phyloP scores from a whole-genome alignment of 2,797 vertebrate species.

The Craterocephalus amniculus region DNA sequence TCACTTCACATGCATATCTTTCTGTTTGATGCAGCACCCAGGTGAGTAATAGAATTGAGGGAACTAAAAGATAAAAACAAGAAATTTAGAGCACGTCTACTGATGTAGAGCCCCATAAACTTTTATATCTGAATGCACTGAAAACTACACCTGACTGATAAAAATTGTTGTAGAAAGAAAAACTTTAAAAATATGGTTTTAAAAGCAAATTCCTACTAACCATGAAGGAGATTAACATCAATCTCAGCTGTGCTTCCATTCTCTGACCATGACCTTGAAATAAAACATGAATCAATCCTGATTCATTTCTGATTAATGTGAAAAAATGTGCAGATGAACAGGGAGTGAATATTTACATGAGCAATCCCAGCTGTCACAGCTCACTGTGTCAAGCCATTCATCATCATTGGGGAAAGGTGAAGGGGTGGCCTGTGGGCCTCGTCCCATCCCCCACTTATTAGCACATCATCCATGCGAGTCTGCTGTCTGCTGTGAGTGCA shows the following conservation, averaged over 20 bases:
- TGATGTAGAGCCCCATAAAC: conserved; percentile 21
- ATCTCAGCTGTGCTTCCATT: neutral
- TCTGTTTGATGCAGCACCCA: neutral
- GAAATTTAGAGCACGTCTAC: neutral
- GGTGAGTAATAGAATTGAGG: neutral
- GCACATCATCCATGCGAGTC: conserved; percentile 44
- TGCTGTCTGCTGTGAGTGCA: too few relatives aligned
- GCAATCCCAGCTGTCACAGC: conserved; percentile 31
- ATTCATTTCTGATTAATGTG: conserved; percentile 20
- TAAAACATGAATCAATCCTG: conserved; percentile 17
- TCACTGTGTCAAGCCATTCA: conserved; percentile 39
- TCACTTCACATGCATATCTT: neutral
- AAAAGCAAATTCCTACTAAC: too few relatives aligned
- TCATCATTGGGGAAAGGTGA: conserved; percentile 34
- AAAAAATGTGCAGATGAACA: conserved; percentile 32
- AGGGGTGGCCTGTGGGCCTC: conserved; percentile 2
- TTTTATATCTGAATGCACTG: too few relatives aligned
- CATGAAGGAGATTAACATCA: neutral
- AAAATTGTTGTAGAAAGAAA: too few relatives aligned
- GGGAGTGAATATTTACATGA: conserved; percentile 33
- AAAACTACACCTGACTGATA: too few relatives aligned
- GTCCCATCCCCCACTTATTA: conserved; percentile 44
- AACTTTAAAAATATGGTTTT: too few relatives aligned
- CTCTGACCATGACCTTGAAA: conserved; percentile 2
- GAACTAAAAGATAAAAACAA: conserved; percentile 5